Conservation (phyloP, 2,113 vertebrate species). For the Verasper variegatus region DNA sequence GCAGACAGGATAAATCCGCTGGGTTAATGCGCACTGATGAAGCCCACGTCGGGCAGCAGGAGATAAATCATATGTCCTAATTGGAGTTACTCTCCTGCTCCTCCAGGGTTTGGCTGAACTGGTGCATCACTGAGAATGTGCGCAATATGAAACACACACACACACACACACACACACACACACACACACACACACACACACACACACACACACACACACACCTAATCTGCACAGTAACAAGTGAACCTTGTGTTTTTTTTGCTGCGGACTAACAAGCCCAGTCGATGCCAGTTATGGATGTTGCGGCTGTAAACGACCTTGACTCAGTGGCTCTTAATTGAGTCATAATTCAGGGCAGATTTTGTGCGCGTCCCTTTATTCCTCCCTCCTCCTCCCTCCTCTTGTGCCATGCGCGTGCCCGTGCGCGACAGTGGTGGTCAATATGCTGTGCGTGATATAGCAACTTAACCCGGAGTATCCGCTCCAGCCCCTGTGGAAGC, state of each 20-base stretch:
- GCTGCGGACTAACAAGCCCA: background rate
- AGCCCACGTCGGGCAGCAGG: slow-evolving; percentile 28
- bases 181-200: too few relatives aligned
- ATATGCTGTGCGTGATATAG: slow-evolving; percentile 51
- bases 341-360: slow-evolving; percentile 55
- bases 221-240: background rate
- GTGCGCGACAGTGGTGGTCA: slow-evolving; percentile 42
- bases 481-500: slow-evolving; percentile 34
- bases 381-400: background rate
- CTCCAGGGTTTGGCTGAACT: slow-evolving; percentile 26
- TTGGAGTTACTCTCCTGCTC: slow-evolving; percentile 58
- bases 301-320: slow-evolving; percentile 72
- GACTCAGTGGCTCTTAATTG: slow-evolving; percentile 62
- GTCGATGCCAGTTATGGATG: background rate
- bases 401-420: background rate
- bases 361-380: background rate
- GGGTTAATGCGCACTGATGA: slow-evolving; percentile 52
- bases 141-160: background rate
- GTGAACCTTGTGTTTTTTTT: background rate
- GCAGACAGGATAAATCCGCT: slow-evolving; percentile 19
- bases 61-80: slow-evolving; percentile 61
- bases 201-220: background rate
- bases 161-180: too few relatives aligned
- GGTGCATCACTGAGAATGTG: slow-evolving; percentile 4
- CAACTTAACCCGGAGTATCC: slow-evolving; percentile 61